Evolutionary conservation across 2,113 vertebrate genomes (phyloP), one percentile per base, ranked within the genome.

Genomic region (Pangasianodon gigas): DNA sequence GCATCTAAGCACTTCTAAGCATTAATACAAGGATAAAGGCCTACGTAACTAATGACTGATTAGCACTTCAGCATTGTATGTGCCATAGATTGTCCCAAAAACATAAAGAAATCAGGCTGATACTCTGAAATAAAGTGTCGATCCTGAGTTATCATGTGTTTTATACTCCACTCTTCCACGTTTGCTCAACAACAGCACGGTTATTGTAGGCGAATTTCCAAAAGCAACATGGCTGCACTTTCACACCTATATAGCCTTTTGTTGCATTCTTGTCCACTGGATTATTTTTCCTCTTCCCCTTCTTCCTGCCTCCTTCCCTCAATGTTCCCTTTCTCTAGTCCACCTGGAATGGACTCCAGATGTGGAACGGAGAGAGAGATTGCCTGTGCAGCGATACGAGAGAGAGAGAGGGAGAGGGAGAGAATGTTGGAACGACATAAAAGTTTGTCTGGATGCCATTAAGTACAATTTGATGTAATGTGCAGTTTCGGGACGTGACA

Each of bases 371-470:
- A 93, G 90, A 91, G 90, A 94, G 92, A 94, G 93, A 94, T 93
- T 93, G 93, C 93, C 93, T 93, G 67, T 6, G 18, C n/a, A 54
- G n/a, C 9, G 67, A 86, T 71, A 83, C 65, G 69, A 56, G 46
- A 83, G 89, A 90, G 86, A 67, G 86, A 87, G 81, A 87, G 71
- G 65, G 89, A 85, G 62, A 83, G 89, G 29, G 92, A 94, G 93
- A 95, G 95, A 95, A 96, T 95, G 94, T 96, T 96, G 96, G 96
- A 96, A 95, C 92, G 89, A 95, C 95, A 96, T 96, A 93, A 96
- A 96, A 96, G 95, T 96, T 97, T 96, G 96, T 96, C 96, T 96
- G 96, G 96, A 95, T 97, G 94, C 95, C 95, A 96, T 97, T 97
- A 96, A 96, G 94, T 95, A 95, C 96, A 96, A 97, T 96, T 96